These are phyloP conservation scores for Cercopithecus petaurista DNA, from an alignment of 2,797 vertebrate genomes.

Conservation along the genomic window DNA sequence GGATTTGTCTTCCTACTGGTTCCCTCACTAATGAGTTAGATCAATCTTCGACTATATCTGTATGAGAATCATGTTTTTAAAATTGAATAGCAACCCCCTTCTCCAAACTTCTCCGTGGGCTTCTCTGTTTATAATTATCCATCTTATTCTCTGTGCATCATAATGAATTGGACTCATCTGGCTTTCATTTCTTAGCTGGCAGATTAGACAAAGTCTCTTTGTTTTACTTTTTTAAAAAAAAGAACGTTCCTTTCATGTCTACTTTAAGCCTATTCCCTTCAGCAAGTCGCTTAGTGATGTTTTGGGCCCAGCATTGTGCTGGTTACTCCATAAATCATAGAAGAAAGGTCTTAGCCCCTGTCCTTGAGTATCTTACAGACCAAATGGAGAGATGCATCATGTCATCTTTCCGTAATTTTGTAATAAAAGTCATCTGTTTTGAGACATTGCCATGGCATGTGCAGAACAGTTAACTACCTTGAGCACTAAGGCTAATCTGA, in stretches of 20 bases:
- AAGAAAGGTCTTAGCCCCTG: neutral
- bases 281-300: neutral
- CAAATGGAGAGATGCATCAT: neutral
- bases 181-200: constrained; percentile 34
- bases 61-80: neutral
- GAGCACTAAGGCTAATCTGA: constrained; percentile 9
- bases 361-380: neutral
- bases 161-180: neutral
- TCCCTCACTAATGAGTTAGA: neutral
- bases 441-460: neutral
- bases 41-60: neutral
- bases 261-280: neutral
- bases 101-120: neutral
- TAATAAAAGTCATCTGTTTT: neutral
- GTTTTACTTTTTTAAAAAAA: neutral
- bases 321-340: neutral
- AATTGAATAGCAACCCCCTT: neutral
- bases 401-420: neutral
- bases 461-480: neutral
- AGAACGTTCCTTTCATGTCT: neutral
- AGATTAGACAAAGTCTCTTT: neutral
- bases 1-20: neutral
- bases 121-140: neutral
- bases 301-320: neutral
- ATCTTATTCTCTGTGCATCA: neutral